Conservation (phyloP, 2,797 vertebrate genomes). For the Thalassophryne amazonica region DNA sequence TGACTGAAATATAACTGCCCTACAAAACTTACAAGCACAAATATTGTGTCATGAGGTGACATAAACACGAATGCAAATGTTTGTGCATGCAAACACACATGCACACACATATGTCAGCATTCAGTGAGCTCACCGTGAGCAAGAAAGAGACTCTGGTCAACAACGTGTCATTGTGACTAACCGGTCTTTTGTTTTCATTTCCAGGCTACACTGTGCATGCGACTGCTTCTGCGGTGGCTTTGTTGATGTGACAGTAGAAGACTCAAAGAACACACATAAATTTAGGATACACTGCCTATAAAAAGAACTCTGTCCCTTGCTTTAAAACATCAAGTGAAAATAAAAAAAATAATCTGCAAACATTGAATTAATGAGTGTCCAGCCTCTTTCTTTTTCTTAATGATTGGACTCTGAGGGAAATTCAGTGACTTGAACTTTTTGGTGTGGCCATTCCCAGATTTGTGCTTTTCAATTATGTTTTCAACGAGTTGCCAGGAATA, state of each 20-base stretch:
- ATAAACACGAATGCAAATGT: constrained; percentile 13
- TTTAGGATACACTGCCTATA: too few species aligned
- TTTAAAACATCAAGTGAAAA: too few species aligned
- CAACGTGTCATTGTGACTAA: not conserved
- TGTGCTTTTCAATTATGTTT: too few species aligned
- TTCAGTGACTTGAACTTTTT: too few species aligned
- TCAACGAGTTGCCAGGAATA: too few species aligned
- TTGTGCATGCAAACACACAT: not conserved
- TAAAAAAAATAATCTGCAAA: too few species aligned
- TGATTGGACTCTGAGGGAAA: too few species aligned
- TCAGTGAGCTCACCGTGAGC: constrained; percentile 44
- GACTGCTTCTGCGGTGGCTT: not conserved
- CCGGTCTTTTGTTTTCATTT: constrained; percentile 36
- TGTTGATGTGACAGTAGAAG: constrained; percentile 4
- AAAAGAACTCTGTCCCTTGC: too few species aligned
- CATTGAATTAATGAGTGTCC: too few species aligned
- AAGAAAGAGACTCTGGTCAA: constrained; percentile 32
- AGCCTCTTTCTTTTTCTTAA: too few species aligned
- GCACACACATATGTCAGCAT: not conserved
- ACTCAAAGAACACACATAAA: not conserved
- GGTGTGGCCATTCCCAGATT: too few species aligned
- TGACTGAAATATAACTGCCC: constrained; percentile 65
- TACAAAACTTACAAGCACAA: constrained; percentile 45
- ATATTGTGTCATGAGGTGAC: constrained; percentile 52
- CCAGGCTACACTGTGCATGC: not conserved